phyloP scores from a whole-genome alignment of 2,113 vertebrate species.

The Romanogobio albipinnatus region DNA sequence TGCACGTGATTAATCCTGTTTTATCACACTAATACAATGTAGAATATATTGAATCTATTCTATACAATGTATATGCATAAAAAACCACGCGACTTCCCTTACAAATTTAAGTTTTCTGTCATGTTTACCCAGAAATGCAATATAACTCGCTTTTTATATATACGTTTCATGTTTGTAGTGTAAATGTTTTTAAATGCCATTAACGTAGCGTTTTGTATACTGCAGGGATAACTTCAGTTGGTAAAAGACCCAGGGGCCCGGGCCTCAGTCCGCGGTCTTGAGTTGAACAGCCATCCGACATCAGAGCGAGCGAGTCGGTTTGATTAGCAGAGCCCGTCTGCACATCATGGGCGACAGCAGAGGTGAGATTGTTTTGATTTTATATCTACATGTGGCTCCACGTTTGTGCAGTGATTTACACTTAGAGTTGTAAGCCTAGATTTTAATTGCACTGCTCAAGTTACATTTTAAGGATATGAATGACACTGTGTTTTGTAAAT shows the following conservation, averaged over 20 bases:
- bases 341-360: slow-evolving; percentile 79
- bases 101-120: neutral
- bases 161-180: neutral
- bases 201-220: slow-evolving; percentile 5
- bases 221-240: slow-evolving; percentile 19
- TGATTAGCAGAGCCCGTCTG: slow-evolving; percentile 34
- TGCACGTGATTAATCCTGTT: neutral
- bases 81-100: neutral
- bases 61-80: neutral
- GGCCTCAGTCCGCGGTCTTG: slow-evolving; percentile 80
- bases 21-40: neutral
- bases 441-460: neutral
- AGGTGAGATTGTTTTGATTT: slow-evolving; percentile 65
- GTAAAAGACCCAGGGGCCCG: slow-evolving; percentile 60
- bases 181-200: neutral
- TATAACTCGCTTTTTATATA: neutral
- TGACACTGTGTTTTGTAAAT: neutral
- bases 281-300: slow-evolving; percentile 67
- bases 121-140: neutral
- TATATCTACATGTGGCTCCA: neutral
- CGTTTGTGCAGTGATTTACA: neutral
- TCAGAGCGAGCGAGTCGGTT: slow-evolving; percentile 51
- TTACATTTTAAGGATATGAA: neutral
- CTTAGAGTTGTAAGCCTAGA: neutral
- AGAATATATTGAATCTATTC: neutral